Evolutionary conservation across 2,797 vertebrate genomes (phyloP).

Genomic region (Dermochelys coriacea): DNA sequence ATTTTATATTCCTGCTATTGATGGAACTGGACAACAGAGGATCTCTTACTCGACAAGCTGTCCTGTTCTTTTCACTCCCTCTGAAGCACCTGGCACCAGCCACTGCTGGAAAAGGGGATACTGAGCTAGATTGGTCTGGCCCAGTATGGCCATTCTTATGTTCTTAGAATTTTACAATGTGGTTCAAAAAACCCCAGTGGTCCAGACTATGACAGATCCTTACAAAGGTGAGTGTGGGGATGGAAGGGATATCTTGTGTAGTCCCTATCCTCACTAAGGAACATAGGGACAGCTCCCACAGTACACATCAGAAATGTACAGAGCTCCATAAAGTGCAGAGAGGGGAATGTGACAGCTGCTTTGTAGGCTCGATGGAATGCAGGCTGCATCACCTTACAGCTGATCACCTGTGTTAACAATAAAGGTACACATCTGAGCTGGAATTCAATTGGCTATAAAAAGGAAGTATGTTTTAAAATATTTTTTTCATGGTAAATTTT

Average conservation of each 20-base stretch:
- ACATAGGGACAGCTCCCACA: not conserved
- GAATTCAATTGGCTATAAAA: not conserved
- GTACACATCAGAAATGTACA: not conserved
- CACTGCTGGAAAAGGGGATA: too few species aligned
- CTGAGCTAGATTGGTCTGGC: too few species aligned
- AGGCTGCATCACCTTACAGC: not conserved
- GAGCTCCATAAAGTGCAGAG: not conserved
- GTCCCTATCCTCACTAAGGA: not conserved
- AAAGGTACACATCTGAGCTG: not conserved
- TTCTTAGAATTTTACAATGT: too few species aligned
- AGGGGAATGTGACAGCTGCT: not conserved
- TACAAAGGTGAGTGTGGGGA: not conserved
- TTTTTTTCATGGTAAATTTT: not conserved
- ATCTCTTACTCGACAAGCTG: too few species aligned
- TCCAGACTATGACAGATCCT: not conserved
- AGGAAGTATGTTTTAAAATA: too few species aligned
- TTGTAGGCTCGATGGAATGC: not conserved
- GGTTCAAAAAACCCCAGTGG: not conserved
- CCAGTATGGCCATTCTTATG: too few species aligned
- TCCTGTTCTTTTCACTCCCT: too few species aligned
- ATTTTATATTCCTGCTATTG: too few species aligned
- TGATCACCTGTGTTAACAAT: not conserved
- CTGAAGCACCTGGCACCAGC: too few species aligned
- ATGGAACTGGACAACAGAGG: too few species aligned
- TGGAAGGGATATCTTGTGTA: not conserved